Evolutionary conservation across 2,113 vertebrate species (phyloP).

Genomic region (Atrichornis clamosus): DNA sequence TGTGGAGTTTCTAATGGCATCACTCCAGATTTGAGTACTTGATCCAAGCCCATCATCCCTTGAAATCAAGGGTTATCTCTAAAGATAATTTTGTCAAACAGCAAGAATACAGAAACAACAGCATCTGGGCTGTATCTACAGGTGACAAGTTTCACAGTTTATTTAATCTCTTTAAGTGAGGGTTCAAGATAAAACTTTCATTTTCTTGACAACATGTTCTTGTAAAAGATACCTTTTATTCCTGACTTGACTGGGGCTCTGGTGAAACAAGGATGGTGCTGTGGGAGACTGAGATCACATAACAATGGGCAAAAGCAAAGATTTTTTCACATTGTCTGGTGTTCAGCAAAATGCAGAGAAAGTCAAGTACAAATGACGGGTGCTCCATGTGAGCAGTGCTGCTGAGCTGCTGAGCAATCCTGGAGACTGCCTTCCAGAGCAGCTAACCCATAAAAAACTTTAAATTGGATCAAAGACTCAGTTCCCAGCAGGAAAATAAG

Average conservation of each 20-base stretch:
- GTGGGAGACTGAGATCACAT: rapidly evolving
- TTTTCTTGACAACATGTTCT: background rate
- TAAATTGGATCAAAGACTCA: background rate
- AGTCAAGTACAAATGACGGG: rapidly evolving
- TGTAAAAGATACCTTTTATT: background rate
- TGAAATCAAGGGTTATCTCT: background rate
- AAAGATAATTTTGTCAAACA: background rate
- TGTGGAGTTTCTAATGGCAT: background rate
- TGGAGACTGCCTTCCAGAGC: background rate
- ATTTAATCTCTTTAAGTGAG: background rate
- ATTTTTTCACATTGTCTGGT: background rate
- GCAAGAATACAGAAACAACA: background rate
- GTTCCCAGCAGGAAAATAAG: background rate
- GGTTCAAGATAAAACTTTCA: background rate
- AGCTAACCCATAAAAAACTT: background rate
- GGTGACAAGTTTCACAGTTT: background rate
- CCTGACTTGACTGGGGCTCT: background rate
- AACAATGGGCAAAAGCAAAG: background rate
- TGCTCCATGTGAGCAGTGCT: background rate
- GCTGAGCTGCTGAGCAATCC: background rate
- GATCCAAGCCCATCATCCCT: background rate
- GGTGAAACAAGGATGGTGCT: background rate
- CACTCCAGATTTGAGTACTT: background rate
- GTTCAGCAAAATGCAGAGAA: background rate
- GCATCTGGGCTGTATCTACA: background rate